These are phyloP conservation scores for Hippocampus zosterae DNA, from an alignment of 2,113 vertebrate species.

Conservation along the genomic window DNA sequence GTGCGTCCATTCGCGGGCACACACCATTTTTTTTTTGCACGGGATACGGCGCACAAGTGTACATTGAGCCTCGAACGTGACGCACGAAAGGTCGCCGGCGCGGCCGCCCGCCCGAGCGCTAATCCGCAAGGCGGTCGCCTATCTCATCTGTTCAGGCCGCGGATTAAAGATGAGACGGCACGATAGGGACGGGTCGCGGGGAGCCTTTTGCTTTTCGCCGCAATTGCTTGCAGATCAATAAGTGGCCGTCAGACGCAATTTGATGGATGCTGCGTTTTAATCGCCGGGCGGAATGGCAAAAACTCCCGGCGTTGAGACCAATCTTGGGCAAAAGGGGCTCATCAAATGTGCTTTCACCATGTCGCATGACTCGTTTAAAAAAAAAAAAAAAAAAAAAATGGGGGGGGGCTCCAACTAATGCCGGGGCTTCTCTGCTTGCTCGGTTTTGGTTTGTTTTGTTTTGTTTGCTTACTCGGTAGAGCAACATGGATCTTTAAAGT, in stretches of 20 bases:
- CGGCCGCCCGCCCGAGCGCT: neutral
- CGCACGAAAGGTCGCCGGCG: no score
- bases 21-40: no score
- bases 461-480: no score
- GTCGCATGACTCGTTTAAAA: neutral
- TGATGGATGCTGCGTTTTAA: constrained; percentile 33
- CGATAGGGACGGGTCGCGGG: constrained; percentile 32
- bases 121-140: constrained; percentile 9
- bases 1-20: no score
- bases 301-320: constrained; percentile 19
- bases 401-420: neutral
- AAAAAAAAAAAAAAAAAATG: no score
- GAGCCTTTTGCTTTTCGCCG: constrained; percentile 38
- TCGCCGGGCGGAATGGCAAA: constrained; percentile 31
- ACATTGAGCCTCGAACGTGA: no score
- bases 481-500: neutral
- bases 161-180: constrained; percentile 35
- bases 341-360: neutral
- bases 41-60: no score
- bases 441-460: neutral
- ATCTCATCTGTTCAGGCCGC: constrained; percentile 8
- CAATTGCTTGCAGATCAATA: constrained; percentile 39
- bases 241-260: constrained; percentile 49
- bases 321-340: neutral
- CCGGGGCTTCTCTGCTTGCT: neutral